phyloP scores from a whole-genome alignment of 2,888 invertebrate genomes.

The Lycocerus yunnanus region DNA sequence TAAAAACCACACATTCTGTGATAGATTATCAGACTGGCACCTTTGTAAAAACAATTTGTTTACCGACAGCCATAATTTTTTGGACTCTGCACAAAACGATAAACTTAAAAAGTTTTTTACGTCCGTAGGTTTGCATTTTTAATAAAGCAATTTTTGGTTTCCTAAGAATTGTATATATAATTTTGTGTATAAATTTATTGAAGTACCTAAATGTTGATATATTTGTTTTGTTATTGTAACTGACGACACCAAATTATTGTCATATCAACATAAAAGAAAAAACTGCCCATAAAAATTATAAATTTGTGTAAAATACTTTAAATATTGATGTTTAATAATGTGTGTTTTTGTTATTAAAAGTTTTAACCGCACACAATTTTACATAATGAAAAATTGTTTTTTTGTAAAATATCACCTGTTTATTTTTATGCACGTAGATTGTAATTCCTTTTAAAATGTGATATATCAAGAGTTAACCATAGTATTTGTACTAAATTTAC shows the following conservation, averaged over 20 bases:
- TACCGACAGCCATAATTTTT: conserved; percentile 16
- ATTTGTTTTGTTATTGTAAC: not conserved
- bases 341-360: not conserved
- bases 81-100: conserved; percentile 3
- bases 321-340: not conserved
- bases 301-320: not conserved
- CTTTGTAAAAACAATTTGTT: conserved; percentile 33
- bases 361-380: not conserved
- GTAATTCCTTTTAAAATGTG: conserved; percentile 21
- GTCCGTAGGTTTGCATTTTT: not conserved
- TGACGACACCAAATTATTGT: not conserved
- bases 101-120: conserved; percentile 1
- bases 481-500: conserved; percentile 22
- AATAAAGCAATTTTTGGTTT: not conserved
- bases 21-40: conserved; percentile 54
- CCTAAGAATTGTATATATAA: not conserved
- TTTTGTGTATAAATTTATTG: not conserved
- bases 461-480: conserved; percentile 28
- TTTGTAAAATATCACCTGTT: conserved; percentile 18
- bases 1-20: conserved; percentile 51
- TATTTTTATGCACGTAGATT: conserved; percentile 17
- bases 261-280: not conserved
- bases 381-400: not conserved
- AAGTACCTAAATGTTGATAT: not conserved
- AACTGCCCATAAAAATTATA: not conserved